Base-by-base conservation (phyloP, 2,797 vertebrate genomes). In the Australoheros facetus region DNA sequence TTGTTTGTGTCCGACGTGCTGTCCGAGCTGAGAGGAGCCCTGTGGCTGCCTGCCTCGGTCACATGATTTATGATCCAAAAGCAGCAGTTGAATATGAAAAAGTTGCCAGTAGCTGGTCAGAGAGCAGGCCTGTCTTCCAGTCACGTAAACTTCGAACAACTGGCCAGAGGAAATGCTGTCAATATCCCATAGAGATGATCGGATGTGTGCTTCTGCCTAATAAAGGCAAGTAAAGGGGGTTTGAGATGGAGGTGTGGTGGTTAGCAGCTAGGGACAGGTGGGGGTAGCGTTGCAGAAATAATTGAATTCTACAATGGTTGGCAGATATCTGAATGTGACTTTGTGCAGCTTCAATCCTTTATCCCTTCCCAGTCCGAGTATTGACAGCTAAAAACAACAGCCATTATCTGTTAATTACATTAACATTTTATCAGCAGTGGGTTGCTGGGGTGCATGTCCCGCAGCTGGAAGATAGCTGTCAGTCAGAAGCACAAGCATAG, bases 381-480 rank as follows among this genome's bases (percentile, higher is more conserved):
- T 96, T 94, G 95, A 96, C 96, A 96, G 94, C 95, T 95, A 95
- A 96, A 96, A 96, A 96, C 95, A 96, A 96, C 95, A 95, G 95
- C 94, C 95, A 96, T 96, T 96, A 96, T 96, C 96, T 96, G 95
- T 96, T 96, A 96, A 96, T 96, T 96, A 96, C 95, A 96, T 96
- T 96, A 96, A 96, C 95, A 96, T 96, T 96, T 96, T 96, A 96
- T 96, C 96, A 95, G 95, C 78, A 39, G 84, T 16, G 77, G 91
- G 91, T 88, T 86, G 92, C 87, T 76, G 86, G 92, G 89, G 89
- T 85, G 89, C 91, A 85, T 93, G 93, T 94, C 93, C 92, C 91
- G 84, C 93, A 93, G 93, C 92, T 92, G 89, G 91, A 93, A 95
- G 95, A 96, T 95, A 96, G 94, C 94, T 95, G 95, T 95, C 95